Percentiles rank a stretch among this genome's conserved stretches.
Conservation (phyloP, 1,140 invertebrate genomes). For the Calosoma granatense region DNA sequence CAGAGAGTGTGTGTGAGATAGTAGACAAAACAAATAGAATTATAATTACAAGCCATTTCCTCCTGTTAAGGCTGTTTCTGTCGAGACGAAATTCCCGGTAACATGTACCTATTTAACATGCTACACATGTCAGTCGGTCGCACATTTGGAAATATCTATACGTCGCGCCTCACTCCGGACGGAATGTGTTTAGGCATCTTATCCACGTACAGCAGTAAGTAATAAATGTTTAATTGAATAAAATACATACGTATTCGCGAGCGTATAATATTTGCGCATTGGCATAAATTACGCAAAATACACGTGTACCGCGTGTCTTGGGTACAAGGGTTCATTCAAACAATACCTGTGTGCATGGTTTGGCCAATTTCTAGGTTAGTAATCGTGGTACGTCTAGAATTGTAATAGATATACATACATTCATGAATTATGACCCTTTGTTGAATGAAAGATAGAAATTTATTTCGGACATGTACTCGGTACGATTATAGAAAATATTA, state of each 20-base stretch:
- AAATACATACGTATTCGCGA: background rate
- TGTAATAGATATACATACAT: background rate
- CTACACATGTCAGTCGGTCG: background rate
- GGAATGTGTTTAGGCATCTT: too few species aligned
- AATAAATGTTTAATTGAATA: background rate
- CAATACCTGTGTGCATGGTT: too few species aligned
- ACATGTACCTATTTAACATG: background rate
- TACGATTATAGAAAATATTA: too few species aligned
- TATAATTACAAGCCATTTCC: background rate
- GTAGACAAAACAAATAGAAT: background rate
- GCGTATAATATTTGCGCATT: background rate
- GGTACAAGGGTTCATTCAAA: background rate
- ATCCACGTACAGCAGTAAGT: too few species aligned
- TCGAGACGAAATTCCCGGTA: background rate
- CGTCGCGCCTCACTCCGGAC: too few species aligned
- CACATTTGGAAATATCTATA: background rate
- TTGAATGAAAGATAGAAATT: background rate
- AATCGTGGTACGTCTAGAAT: background rate
- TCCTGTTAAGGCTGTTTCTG: background rate
- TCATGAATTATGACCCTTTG: too few species aligned
- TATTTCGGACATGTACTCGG: too few species aligned
- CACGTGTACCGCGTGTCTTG: background rate
- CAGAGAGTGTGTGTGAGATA: too few species aligned
- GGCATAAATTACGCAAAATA: background rate
- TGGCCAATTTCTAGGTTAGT: too few species aligned